A percentile compares a stretch with the other conserved stretches of the same genome.
Evolutionary conservation across 2,797 vertebrate species (phyloP).

Genomic region (Lepus oiostolus): DNA sequence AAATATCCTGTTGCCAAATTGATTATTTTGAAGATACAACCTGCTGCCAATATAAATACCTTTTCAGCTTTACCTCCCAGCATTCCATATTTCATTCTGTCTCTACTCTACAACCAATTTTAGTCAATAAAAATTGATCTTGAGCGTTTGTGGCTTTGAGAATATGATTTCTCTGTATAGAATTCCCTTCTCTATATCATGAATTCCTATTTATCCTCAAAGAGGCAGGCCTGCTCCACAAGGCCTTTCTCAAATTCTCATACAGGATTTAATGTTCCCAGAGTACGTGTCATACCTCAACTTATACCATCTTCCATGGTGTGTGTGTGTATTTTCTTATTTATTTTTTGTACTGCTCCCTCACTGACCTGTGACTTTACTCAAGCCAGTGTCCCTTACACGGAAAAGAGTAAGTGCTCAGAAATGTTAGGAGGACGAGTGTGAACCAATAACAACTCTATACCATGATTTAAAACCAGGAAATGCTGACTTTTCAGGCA

Average conservation of each 20-base stretch:
- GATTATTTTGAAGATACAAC: slow-evolving; percentile 45
- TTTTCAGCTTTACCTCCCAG: slow-evolving; percentile 2
- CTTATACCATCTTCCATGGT: not conserved
- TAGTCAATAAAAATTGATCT: not conserved
- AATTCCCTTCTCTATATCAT: not conserved
- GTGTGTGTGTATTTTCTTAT: not conserved
- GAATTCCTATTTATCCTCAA: not conserved
- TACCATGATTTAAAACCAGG: not conserved
- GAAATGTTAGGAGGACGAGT: not conserved
- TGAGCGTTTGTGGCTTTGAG: slow-evolving; percentile 4
- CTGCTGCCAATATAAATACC: not conserved
- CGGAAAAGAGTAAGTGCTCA: not conserved
- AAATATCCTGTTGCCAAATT: slow-evolving; percentile 1
- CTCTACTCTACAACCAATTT: not conserved
- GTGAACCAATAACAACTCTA: not conserved
- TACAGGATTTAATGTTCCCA: not conserved
- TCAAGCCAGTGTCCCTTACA: slow-evolving; percentile 1
- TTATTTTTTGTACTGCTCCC: not conserved
- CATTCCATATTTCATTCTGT: not conserved
- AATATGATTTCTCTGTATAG: slow-evolving; percentile 1
- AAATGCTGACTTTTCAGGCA: not conserved
- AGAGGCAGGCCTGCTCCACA: not conserved
- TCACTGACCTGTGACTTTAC: not conserved
- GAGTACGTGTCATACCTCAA: not conserved
- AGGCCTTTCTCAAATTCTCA: slow-evolving; percentile 37